These are phyloP conservation scores for Sycophaga agraensis DNA, from an alignment of 1,140 invertebrate species.

Conservation along the genomic window DNA sequence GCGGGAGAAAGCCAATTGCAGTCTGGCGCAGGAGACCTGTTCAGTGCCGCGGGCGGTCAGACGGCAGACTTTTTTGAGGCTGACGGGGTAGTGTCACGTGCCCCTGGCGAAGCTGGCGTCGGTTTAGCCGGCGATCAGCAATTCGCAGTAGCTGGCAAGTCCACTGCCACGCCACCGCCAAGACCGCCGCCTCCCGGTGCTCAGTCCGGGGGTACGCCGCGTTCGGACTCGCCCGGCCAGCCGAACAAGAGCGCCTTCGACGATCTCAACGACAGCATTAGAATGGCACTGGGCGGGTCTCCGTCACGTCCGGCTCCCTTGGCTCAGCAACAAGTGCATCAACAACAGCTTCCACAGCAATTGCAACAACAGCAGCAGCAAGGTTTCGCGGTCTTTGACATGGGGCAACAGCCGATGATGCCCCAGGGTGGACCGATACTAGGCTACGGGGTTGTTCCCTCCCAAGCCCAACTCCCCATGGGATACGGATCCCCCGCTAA, in stretches of 20 bases:
- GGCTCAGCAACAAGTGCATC: conserved; percentile 51
- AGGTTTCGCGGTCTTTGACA: conserved; percentile 42
- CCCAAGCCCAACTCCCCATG: conserved; percentile 49
- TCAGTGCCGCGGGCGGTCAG: conserved; percentile 50
- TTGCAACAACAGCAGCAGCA: conserved; percentile 41
- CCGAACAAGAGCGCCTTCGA: conserved; percentile 66
- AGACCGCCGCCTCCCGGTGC: conserved; percentile 57
- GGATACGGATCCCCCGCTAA: conserved; percentile 66
- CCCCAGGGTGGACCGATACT: conserved; percentile 37
- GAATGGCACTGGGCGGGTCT: conserved; percentile 67
- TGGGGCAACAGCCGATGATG: conserved; percentile 30
- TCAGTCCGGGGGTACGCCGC: conserved; percentile 56
- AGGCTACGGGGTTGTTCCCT: conserved; percentile 43
- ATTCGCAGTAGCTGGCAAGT: conserved; percentile 32
- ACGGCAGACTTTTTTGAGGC: conserved; percentile 52
- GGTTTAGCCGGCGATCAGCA: conserved; percentile 32
- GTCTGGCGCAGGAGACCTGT: conserved; percentile 43
- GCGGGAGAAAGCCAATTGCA: conserved; percentile 12
- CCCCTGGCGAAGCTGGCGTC: conserved; percentile 36
- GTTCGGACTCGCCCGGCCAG: conserved; percentile 50
- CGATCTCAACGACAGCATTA: conserved; percentile 71
- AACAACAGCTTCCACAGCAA: conserved; percentile 42
- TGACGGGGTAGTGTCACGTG: conserved; percentile 48
- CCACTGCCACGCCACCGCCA: conserved; percentile 56
- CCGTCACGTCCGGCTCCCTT: conserved; percentile 56